Evolutionary conservation across 1,140 invertebrate species (phyloP).

Genomic region (Drosophila grimshawi): DNA sequence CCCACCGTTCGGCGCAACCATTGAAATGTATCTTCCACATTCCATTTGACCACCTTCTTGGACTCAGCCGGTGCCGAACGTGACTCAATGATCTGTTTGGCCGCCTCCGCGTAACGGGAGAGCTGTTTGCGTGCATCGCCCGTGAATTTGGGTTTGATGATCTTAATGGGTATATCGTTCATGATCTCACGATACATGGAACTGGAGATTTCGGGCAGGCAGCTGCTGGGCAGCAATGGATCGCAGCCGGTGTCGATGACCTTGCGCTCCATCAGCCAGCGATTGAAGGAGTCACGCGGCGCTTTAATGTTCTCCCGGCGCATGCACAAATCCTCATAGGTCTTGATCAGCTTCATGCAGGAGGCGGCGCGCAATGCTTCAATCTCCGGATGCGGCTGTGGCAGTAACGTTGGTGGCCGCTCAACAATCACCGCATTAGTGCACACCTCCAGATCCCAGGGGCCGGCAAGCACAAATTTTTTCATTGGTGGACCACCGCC

Average conservation of each 20-base stretch:
- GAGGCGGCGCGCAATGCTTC: constrained; percentile 93
- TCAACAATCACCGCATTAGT: constrained; percentile 98
- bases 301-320: constrained; percentile 97
- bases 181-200: constrained; percentile 99
- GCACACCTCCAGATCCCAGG: constrained; percentile 97
- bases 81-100: constrained; percentile 98
- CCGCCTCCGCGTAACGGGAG: constrained; percentile 97
- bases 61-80: constrained; percentile 96
- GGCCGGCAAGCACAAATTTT: constrained; percentile 94
- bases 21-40: constrained; percentile 98
- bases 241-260: constrained; percentile 95
- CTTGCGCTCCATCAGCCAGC: constrained; percentile 98
- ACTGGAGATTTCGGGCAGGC: constrained; percentile 95
- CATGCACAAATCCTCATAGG: constrained; percentile 97
- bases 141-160: constrained; percentile 97
- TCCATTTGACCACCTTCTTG: constrained; percentile 99
- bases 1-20: constrained; percentile 97
- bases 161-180: constrained; percentile 98
- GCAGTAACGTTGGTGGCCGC: constrained; percentile 91
- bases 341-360: constrained; percentile 92
- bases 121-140: constrained; percentile 98
- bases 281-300: constrained; percentile 97
- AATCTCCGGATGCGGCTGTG: constrained; percentile 97
- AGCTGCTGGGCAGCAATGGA: constrained; percentile 95
- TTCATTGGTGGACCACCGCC: constrained; percentile 87